Conservation (phyloP, 2,797 vertebrate genomes). For the Xyrichtys novacula region DNA sequence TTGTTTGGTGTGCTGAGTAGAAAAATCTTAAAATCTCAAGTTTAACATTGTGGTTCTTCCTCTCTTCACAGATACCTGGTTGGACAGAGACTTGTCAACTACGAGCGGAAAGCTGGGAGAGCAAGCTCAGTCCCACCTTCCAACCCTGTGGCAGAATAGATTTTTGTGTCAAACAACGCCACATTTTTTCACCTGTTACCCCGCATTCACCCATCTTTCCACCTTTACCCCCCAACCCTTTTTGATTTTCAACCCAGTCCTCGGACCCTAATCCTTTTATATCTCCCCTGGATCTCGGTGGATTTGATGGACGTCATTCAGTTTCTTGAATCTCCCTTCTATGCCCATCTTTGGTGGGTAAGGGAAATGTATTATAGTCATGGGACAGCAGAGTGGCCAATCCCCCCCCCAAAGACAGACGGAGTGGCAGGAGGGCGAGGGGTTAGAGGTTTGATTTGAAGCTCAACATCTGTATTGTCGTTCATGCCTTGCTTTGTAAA, state of each 20-base stretch:
- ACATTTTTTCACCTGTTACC: conserved; percentile 52
- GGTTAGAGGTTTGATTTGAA: conserved; percentile 58
- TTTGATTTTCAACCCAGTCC: conserved; percentile 74
- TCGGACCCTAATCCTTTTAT: conserved; percentile 73
- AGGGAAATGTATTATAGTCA: conserved; percentile 62
- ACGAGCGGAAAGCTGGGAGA: conserved; percentile 94
- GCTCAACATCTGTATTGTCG: conserved; percentile 66
- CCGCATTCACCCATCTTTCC: conserved; percentile 60
- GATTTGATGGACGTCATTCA: conserved; percentile 62
- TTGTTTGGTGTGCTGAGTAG: not conserved
- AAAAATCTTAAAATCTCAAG: not conserved
- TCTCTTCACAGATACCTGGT: conserved; percentile 92
- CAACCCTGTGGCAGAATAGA: conserved; percentile 91
- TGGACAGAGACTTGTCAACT: conserved; percentile 98
- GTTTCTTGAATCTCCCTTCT: conserved; percentile 46
- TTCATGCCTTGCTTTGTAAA: conserved; percentile 82
- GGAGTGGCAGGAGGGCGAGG: conserved; percentile 34
- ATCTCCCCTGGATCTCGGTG: conserved; percentile 74
- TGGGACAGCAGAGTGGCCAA: conserved; percentile 45
- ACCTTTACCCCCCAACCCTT: conserved; percentile 39
- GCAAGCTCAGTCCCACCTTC: conserved; percentile 86
- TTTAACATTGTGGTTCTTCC: not conserved
- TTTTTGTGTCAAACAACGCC: conserved; percentile 51
- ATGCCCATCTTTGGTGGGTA: conserved; percentile 33
- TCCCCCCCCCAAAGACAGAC: conserved; percentile 24